Base-by-base conservation (phyloP, 1,140 invertebrate genomes). In the Macrobrachium nipponense region DNA sequence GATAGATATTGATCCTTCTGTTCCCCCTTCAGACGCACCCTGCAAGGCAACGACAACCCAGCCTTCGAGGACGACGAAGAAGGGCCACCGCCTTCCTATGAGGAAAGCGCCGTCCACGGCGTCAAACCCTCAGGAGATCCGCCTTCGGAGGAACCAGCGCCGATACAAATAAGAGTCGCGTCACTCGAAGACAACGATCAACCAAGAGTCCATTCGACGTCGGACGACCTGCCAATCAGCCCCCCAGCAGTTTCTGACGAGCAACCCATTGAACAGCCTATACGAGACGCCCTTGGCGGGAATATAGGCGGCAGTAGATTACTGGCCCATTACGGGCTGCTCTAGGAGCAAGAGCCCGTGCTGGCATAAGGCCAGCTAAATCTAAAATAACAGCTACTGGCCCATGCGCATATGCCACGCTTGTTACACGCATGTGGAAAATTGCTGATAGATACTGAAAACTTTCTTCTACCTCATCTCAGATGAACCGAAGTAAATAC, bases 1-100 rank as follows among this genome's bases (percentile, higher is more conserved):
- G 27, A 36, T 36, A 36, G 27, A 36, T 1, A 36, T 36, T 36
- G 1, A 66, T 66, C 18, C 23, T 66, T 66, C 18, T 66, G 12
- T 11, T 66, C 64, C 18, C 12, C 64, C 18, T 5, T 8, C 8
- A 27, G 64, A 66, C n/a, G 5, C 8, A 23, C 15, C 23, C 36
- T 44, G 18, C 14, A 44, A 44, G 79, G 79, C 17, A n/a, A 66
- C 20, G 51, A 12, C 60, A 80, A 80, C 62, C 62, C 79, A n/a
- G 62, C 12, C 79, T 80, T 80, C 58, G 61, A 36, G 2, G 60
- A 18, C 14, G 79, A 80, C 27, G 27, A 66, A n/a, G n/a, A n/a
- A 15, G 5, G 6, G 27, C 43, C 36, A 43, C 62, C 23, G 12
- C 7, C 62, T 14, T 43, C n/a, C 62, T 44, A 11, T 14, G 27